Base-by-base conservation (phyloP, 2,888 invertebrate species). In the Trypoxylon attenuatum region DNA sequence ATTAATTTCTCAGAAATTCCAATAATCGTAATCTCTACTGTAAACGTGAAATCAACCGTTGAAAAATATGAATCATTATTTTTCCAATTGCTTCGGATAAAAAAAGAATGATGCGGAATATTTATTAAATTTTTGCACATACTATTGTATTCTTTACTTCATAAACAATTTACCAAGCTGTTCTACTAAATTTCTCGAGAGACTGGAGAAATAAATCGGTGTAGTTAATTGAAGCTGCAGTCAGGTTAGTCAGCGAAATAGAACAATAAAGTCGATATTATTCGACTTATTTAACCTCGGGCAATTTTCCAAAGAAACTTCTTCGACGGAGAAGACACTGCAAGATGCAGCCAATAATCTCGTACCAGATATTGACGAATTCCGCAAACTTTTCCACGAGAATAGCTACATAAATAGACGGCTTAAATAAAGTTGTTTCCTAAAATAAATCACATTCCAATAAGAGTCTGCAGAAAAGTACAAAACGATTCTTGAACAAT, bases 141-240 rank as follows among this genome's bases (percentile, higher is more conserved):
- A 27, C 27, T 10, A 43, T 5, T 2, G 10, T 42, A n/a, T 10
- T 25, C 29, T 27, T 55, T 61, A 49, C 47, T 51, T 52, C 21
- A 10, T 8, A n/a, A n/a, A 39, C 55, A 41, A 49, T 54, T 19
- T 13, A 23, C 16, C 21, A 33, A 51, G 5, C 25, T 23, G 18
- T 8, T 4, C 2, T 1, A 4, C 13, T 21, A 23, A 50, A 66
- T 66, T 66, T 65, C 57, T 66, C 57, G 27, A 18, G 66, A 25
- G 64, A 25, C 23, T 5, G 5, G 5, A 43, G n/a, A n/a, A n/a
- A n/a, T n/a, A n/a, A n/a, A n/a, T n/a, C n/a, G n/a, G 25, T 49
- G 66, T 62, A 62, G 70, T 74, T 66, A 72, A 70, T 57, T 57
- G 66, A 70, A 45, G 16, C 15, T 22, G 18, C 41, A 46, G 18